Evolutionary conservation across 92 coral and sea anemone genomes (phyloP), one percentile per base, ranked within the genome.

Genomic region (Bergia puertoricense): DNA sequence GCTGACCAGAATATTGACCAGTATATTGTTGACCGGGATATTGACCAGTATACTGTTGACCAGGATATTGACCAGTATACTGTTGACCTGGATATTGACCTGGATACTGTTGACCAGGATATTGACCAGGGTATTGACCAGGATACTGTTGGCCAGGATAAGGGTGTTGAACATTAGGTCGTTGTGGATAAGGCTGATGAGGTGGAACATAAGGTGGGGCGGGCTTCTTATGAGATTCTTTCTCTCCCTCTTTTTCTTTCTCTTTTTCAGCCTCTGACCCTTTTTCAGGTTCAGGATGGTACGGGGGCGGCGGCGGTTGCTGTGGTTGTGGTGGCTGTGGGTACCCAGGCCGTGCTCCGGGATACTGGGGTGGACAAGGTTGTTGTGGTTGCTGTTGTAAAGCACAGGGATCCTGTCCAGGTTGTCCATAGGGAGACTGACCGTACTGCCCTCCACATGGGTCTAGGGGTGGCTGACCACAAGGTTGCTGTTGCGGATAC

Each of bases 401-500:
- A 22, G 87, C 79, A 48, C 87, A 84, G 67, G 87, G 87, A 36
- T 71, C 77, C 62, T 84, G 87, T 36, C 79, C 86, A 50, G 75
- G 30, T 42, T 82, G 86, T 42, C 86, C 87, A 23, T 66, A 69
- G 6, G 78, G 72, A 20, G 86, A n/a, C 46, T 69, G 86, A 36
- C 86, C 86, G 8, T 45, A 81, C 38, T 81, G 86, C 7, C 74
- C 75, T 81, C 74, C 75, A 42, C 86, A 66, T 38, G 75, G 86
- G 54, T 65, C 38, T 23, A 7, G 13, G 15, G 51, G 81, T 3
- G 51, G 86, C 68, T 82, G 90, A 6, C 90, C 89, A 39, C 77
- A 78, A 11, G 90, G 93, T n/a, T 88, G 90, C 20, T 78, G 90
- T 79, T 80, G 90, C 6, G 73, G n/a, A 86, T 85, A 56, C 51